A percentile compares a stretch with the other conserved stretches of the same genome.
Evolutionary conservation across 1,140 invertebrate genomes (phyloP).

Genomic region (Ceratina japonica): DNA sequence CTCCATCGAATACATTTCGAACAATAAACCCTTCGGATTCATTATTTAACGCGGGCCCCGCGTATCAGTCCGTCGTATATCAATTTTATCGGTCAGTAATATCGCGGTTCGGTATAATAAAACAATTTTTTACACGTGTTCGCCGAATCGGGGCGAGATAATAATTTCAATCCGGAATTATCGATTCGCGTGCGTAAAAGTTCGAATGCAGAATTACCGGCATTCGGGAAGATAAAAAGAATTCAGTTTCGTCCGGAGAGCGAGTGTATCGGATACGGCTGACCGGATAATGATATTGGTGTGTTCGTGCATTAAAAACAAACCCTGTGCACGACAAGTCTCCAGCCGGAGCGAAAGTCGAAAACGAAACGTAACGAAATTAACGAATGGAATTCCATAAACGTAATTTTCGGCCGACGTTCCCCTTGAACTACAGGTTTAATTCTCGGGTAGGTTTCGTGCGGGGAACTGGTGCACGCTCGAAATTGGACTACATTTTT

Average conservation of each 20-base stretch:
- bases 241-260: no score
- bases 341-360: no score
- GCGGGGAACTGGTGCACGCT: background rate
- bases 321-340: no score
- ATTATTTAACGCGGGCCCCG: background rate
- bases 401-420: background rate
- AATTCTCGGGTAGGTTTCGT: no score
- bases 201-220: background rate
- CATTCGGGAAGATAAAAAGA: background rate
- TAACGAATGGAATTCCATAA: no score
- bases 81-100: slow-evolving; percentile 2
- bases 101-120: background rate
- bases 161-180: slow-evolving; percentile 30
- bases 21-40: background rate
- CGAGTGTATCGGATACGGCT: no score
- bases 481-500: slow-evolving; percentile 9
- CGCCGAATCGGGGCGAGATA: background rate
- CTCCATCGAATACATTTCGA: background rate
- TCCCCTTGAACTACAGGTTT: background rate
- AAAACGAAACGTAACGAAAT: no score
- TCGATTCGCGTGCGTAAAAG: background rate
- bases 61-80: background rate
- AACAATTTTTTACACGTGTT: background rate
- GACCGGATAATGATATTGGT: no score
- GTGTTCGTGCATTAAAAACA: no score